Evolutionary conservation across 1,140 invertebrate genomes (phyloP), one percentile per base, ranked within the genome.

Genomic region (Globodera rostochiensis): DNA sequence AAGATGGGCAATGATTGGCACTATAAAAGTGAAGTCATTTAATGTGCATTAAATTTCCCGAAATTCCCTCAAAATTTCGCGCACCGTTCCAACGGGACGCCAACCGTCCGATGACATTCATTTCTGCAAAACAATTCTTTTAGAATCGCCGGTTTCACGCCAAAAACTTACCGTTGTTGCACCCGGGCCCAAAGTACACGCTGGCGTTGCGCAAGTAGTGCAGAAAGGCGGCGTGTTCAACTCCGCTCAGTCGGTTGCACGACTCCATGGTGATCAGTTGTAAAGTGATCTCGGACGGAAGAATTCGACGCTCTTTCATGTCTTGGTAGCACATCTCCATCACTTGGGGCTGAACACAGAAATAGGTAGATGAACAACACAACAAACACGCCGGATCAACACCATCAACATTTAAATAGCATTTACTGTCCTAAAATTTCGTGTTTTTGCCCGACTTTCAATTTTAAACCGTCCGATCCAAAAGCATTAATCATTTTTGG

Each of bases 1-100:
- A 84, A 89, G 82, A 69, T 89, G 88, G 13, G 88, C 88, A 70
- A 89, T 89, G 67, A 89, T 89, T 15, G 88, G 88, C 11, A 89
- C 88, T 78, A 9, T 25, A 67, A 69, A 66, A 8, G 66, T 45
- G 36, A 45, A 77, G 21, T n/a, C 36, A 1, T 3, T 19, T n/a
- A 36, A 36, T 36, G 36, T 3, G 36, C 36, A 36, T 77, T 64
- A n/a, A 57, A 77, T 53, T 64, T 76, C 15, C 25, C 15, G 13
- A 6, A 3, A 15, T n/a, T 64, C 3, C 19, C 57, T 2, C 13
- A 64, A 19, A 19, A 36, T 50, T 78, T 15, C 13, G 25, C 49
- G 4, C 25, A 78, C 77, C 77, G 64, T 89, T 89, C 88, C 88
- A 89, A 7, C 87, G 80, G 6, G 88, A 86, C 8, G 83, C 88